phyloP scores from a whole-genome alignment of 37 sponge, comb jelly and placozoan species.

The Cladorhizidae sp. region DNA sequence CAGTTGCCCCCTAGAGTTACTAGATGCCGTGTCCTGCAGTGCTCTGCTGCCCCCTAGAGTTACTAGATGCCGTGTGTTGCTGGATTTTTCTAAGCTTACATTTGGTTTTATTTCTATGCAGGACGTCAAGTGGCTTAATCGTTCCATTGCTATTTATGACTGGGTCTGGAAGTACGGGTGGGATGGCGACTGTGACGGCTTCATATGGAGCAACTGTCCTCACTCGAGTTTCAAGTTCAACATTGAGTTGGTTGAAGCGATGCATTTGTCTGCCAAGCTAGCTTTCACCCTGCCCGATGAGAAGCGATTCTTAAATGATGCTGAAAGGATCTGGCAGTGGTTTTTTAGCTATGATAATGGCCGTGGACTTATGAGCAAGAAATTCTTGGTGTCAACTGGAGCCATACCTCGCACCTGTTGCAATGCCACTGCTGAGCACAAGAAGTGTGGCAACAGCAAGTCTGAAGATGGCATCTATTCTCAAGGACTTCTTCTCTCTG shows the following conservation, averaged over 20 bases:
- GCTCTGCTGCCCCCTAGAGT: too few relatives aligned
- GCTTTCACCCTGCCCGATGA: constrained; percentile 38
- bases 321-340: constrained; percentile 47
- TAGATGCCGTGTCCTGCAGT: too few relatives aligned
- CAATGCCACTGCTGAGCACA: constrained; percentile 21
- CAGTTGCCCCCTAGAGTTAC: too few relatives aligned
- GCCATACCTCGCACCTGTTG: constrained; percentile 43
- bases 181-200: constrained; percentile 51
- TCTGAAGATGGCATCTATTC: constrained; percentile 40
- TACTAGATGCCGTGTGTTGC: too few relatives aligned
- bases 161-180: constrained; percentile 59
- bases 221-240: constrained; percentile 19
- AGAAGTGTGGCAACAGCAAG: constrained; percentile 24
- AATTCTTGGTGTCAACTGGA: constrained; percentile 48
- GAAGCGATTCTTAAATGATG: neutral
- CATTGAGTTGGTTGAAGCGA: constrained; percentile 32
- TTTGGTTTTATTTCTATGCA: too few relatives aligned
- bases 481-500: constrained; percentile 48
- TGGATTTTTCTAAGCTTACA: too few relatives aligned
- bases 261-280: constrained; percentile 36
- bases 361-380: constrained; percentile 30
- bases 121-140: constrained; percentile 40
- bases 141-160: constrained; percentile 35
- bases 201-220: constrained; percentile 47
- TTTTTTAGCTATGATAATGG: constrained; percentile 49